Percentiles rank a stretch among this genome's conserved stretches.
These are phyloP conservation scores for Oxycera nigricornis DNA, from an alignment of 2,888 invertebrate genomes.

Conservation along the genomic window DNA sequence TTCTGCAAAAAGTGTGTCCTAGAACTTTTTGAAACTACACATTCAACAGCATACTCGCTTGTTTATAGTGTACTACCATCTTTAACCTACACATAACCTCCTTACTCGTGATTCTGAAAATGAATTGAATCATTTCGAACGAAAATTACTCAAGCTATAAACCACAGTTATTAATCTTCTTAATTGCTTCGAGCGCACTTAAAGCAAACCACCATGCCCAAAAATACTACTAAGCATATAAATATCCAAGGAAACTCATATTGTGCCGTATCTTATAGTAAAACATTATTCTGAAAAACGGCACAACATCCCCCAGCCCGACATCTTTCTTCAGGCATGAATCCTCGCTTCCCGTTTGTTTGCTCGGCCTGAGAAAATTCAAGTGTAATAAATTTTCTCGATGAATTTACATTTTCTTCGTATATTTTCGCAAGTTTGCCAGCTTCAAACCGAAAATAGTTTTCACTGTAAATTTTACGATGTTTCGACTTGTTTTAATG, in stretches of 20 bases:
- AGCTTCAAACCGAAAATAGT: neutral
- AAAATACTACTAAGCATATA: slow-evolving; percentile 36
- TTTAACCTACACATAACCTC: too few species aligned
- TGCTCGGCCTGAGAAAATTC: neutral
- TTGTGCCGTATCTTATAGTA: neutral
- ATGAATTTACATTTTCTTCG: slow-evolving; percentile 31
- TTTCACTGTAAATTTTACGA: neutral
- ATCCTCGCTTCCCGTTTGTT: neutral
- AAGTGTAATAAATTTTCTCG: slow-evolving; percentile 18
- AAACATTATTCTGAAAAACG: slow-evolving; percentile 14
- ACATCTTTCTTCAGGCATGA: neutral
- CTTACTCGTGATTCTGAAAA: too few species aligned
- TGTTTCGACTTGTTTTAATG: neutral
- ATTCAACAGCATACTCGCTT: too few species aligned
- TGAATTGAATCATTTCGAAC: slow-evolving; percentile 62
- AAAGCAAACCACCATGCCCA: slow-evolving; percentile 39
- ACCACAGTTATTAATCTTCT: slow-evolving; percentile 39
- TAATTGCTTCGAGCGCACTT: slow-evolving; percentile 36
- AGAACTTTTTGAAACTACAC: too few species aligned
- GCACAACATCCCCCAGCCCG: neutral
- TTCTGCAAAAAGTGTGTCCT: too few species aligned
- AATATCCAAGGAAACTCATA: slow-evolving; percentile 31
- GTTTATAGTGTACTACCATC: too few species aligned
- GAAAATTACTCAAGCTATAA: slow-evolving; percentile 55
- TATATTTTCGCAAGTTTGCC: slow-evolving; percentile 24